phyloP scores from a whole-genome alignment of 2,888 invertebrate genomes.

The Euproctis similis region DNA sequence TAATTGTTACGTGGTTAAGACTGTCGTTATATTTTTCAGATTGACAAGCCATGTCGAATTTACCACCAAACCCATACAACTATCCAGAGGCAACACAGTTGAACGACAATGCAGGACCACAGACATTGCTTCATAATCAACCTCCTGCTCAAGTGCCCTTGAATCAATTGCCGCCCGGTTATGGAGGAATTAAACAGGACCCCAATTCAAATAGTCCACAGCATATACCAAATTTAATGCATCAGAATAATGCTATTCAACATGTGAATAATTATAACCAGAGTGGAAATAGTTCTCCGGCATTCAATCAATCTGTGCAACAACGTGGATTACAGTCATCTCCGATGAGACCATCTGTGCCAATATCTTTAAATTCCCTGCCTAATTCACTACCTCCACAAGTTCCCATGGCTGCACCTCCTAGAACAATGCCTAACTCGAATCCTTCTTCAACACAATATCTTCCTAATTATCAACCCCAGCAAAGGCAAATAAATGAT shows the following conservation, averaged over 20 bases:
- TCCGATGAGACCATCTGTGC: slow-evolving; percentile 38
- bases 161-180: slow-evolving; percentile 49
- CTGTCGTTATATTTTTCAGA: slow-evolving; percentile 48
- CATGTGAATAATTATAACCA: slow-evolving; percentile 52
- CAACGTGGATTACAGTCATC: slow-evolving; percentile 42
- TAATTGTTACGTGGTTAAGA: too few species aligned
- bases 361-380: slow-evolving; percentile 21
- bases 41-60: slow-evolving; percentile 66
- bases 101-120: slow-evolving; percentile 41
- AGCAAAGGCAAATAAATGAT: slow-evolving; percentile 56
- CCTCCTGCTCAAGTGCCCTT: slow-evolving; percentile 44
- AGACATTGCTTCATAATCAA: slow-evolving; percentile 37
- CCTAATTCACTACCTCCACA: slow-evolving; percentile 30
- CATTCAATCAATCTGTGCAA: slow-evolving; percentile 57
- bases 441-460: slow-evolving; percentile 41
- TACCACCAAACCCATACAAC: slow-evolving; percentile 59
- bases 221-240: slow-evolving; percentile 28
- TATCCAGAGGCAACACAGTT: slow-evolving; percentile 39
- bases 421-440: slow-evolving; percentile 31
- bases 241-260: slow-evolving; percentile 36
- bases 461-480: slow-evolving; percentile 35
- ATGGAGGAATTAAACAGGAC: slow-evolving; percentile 49
- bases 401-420: slow-evolving; percentile 38
- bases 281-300: slow-evolving; percentile 61
- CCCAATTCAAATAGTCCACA: slow-evolving; percentile 55